Evolutionary conservation across 92 coral and sea anemone species (phyloP).

Genomic region (Blastomussa wellsi): DNA sequence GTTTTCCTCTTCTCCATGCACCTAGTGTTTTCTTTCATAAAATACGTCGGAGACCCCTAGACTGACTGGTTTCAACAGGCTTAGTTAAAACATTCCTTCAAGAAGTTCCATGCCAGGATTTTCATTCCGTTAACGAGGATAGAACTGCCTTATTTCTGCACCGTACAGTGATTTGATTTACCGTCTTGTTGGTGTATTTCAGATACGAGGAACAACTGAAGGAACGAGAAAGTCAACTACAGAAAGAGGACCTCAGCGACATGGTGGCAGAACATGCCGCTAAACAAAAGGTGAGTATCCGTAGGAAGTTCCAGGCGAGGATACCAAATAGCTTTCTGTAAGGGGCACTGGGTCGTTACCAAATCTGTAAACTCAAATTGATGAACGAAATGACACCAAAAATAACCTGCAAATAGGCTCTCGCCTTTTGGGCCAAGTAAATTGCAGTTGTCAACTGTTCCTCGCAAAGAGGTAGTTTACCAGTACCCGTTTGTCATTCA

Average conservation of each 20-base stretch:
- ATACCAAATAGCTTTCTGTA: not conserved
- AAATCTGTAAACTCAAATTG: not conserved
- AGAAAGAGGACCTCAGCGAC: constrained; percentile 96
- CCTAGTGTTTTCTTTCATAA: too few species aligned
- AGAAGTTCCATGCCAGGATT: not conserved
- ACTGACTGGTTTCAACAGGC: too few species aligned
- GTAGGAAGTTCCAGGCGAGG: not conserved
- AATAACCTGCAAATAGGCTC: not conserved
- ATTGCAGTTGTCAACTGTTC: too few species aligned
- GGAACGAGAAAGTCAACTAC: constrained; percentile 89
- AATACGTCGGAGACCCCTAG: too few species aligned
- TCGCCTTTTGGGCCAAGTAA: too few species aligned
- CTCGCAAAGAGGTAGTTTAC: too few species aligned
- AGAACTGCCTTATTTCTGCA: not conserved
- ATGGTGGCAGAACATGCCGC: constrained; percentile 99
- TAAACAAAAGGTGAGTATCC: constrained; percentile 78
- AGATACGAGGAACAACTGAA: constrained; percentile 95
- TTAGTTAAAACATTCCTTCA: not conserved
- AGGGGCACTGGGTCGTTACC: not conserved
- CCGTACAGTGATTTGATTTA: not conserved
- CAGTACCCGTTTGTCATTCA: too few species aligned
- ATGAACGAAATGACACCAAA: not conserved
- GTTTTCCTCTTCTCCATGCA: too few species aligned
- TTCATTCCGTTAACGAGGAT: not conserved
- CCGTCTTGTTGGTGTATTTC: not conserved